These are phyloP conservation scores for Mimumesa dahlbomi DNA, from an alignment of 2,888 invertebrate genomes.

Conservation along the genomic window DNA sequence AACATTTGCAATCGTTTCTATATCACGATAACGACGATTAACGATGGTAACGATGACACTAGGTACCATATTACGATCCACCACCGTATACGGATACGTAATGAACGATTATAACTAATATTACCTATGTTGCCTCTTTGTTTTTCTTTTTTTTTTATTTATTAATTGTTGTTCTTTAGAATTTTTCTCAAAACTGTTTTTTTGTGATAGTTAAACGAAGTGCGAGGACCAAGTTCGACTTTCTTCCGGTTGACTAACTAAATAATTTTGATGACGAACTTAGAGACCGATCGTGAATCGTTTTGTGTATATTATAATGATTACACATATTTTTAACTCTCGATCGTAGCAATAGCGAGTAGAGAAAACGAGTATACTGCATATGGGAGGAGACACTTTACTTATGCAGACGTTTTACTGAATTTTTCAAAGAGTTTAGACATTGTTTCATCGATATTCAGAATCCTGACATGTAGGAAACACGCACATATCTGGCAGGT, in stretches of 20 bases:
- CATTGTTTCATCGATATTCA: slow-evolving; percentile 21
- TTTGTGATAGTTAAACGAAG: slow-evolving; percentile 25
- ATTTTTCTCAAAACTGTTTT: slow-evolving; percentile 4
- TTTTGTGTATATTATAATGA: neutral
- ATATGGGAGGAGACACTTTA: slow-evolving; percentile 14
- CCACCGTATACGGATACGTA: slow-evolving; percentile 7
- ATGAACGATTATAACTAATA: slow-evolving; percentile 20
- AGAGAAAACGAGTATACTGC: neutral
- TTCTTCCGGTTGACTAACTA: slow-evolving; percentile 29
- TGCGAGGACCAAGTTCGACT: slow-evolving; percentile 49
- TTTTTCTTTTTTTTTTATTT: slow-evolving; percentile 47
- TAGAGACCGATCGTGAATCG: neutral
- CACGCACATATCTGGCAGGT: slow-evolving; percentile 62
- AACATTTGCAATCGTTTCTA: slow-evolving; percentile 34
- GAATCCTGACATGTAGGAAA: slow-evolving; percentile 38
- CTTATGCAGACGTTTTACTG: slow-evolving; percentile 12
- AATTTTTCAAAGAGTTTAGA: slow-evolving; percentile 10
- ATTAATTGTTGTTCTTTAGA: slow-evolving; percentile 40
- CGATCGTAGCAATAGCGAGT: neutral
- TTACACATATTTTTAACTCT: no score
- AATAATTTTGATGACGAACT: no score
- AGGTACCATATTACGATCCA: slow-evolving; percentile 26
- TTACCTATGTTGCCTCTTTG: slow-evolving; percentile 25
- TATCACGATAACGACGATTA: slow-evolving; percentile 19
- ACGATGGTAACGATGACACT: slow-evolving; percentile 10